Evolutionary conservation across 2,888 invertebrate species (phyloP).

Genomic region (Chironomus riparius): DNA sequence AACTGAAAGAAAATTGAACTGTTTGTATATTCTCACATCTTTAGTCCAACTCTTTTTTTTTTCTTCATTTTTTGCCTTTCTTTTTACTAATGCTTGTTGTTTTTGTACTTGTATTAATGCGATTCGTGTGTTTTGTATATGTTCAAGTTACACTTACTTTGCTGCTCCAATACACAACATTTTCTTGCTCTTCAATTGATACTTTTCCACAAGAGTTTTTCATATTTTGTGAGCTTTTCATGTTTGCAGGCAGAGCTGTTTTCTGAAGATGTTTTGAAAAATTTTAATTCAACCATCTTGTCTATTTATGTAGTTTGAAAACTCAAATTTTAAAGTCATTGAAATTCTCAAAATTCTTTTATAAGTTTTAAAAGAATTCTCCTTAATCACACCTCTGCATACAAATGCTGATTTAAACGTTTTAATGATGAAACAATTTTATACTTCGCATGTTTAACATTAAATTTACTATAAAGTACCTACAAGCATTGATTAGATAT

Average conservation of each 20-base stretch:
- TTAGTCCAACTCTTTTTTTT: background rate
- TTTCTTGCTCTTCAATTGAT: background rate
- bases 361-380: too few species aligned
- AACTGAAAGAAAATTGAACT: slow-evolving; percentile 1
- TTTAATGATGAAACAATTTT: background rate
- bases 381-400: too few species aligned
- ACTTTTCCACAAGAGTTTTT: background rate
- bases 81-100: background rate
- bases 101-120: background rate
- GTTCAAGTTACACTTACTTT: background rate
- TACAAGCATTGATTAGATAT: background rate
- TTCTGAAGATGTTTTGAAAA: too few species aligned
- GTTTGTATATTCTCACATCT: background rate
- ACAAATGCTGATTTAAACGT: background rate
- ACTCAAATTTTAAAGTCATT: background rate
- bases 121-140: background rate
- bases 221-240: too few species aligned
- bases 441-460: background rate
- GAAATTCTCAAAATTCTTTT: too few species aligned
- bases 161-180: too few species aligned
- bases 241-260: too few species aligned
- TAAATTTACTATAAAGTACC: background rate
- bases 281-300: too few species aligned
- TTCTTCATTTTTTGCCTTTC: background rate
- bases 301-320: too few species aligned